phyloP scores from a whole-genome alignment of 2,888 invertebrate species.

The Athalia cordata region DNA sequence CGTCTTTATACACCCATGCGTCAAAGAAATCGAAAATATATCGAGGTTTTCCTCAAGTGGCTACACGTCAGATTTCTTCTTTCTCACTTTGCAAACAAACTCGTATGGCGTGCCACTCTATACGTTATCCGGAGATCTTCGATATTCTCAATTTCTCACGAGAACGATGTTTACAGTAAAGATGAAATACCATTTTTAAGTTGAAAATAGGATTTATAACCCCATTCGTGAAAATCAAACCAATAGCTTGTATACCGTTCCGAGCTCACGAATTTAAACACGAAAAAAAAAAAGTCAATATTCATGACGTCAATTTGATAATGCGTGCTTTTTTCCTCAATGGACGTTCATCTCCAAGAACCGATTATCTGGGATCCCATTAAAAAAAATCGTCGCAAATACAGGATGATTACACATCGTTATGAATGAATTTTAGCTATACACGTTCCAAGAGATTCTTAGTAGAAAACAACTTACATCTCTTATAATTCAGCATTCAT shows the following conservation, averaged over 20 bases:
- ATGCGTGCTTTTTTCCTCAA: neutral
- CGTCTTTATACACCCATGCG: neutral
- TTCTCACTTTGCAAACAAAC: neutral
- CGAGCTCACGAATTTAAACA: neutral
- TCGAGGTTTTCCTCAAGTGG: neutral
- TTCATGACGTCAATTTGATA: neutral
- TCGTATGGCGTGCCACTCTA: neutral
- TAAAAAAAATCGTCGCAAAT: neutral
- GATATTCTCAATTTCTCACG: too few relatives aligned
- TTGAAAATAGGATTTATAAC: neutral
- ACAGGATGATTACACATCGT: conserved; percentile 23
- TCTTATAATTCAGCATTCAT: neutral
- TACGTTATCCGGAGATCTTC: conserved; percentile 2
- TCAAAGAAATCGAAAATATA: neutral
- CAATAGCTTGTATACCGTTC: neutral
- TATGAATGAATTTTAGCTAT: neutral
- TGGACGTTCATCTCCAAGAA: too few relatives aligned
- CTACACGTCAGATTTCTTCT: neutral
- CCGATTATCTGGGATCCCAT: too few relatives aligned
- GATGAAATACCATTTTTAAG: conserved; percentile 5
- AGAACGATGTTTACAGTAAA: too few relatives aligned
- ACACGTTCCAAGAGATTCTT: neutral
- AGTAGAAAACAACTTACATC: conserved; percentile 9
- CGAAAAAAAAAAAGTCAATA: neutral
- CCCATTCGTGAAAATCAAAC: neutral